A percentile compares a stretch with the other conserved stretches of the same genome.
These are phyloP conservation scores for Cebus imitator DNA, from an alignment of 2,113 vertebrate species.

Conservation along the genomic window DNA sequence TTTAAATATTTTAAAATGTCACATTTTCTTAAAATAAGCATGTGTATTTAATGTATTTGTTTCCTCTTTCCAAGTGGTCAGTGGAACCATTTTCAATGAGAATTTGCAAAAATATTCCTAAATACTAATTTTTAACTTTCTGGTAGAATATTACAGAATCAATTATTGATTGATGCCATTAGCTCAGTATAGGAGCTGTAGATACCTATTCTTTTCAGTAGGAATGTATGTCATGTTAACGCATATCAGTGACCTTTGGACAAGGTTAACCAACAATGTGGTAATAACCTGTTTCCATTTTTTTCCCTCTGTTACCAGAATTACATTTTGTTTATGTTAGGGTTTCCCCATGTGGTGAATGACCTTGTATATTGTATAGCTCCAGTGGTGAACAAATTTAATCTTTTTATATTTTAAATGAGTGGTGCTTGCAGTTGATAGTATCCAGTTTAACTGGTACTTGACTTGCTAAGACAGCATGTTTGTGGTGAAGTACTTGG, in stretches of 20 bases:
- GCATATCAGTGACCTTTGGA: background rate
- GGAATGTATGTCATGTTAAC: background rate
- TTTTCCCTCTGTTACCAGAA: background rate
- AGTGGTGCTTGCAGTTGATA: background rate
- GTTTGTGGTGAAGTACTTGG: background rate
- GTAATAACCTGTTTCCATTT: background rate
- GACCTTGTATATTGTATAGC: background rate
- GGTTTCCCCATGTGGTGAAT: background rate
- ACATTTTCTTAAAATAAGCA: background rate
- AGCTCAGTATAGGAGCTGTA: background rate
- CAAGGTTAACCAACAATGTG: background rate
- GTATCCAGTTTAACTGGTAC: background rate
- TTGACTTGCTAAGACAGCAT: background rate
- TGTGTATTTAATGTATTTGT: background rate
- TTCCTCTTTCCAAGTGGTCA: background rate
- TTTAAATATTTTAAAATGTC: background rate
- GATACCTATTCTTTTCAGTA: background rate
- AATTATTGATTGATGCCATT: background rate
- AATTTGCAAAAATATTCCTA: background rate
- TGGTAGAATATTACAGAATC: background rate
- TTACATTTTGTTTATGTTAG: background rate
- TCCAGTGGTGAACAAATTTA: background rate
- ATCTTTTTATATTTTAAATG: background rate
- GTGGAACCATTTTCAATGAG: background rate
- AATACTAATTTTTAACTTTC: background rate